Evolutionary conservation across 1,140 invertebrate genomes (phyloP), one percentile per base, ranked within the genome.

Genomic region (Leptopilina clavipes): DNA sequence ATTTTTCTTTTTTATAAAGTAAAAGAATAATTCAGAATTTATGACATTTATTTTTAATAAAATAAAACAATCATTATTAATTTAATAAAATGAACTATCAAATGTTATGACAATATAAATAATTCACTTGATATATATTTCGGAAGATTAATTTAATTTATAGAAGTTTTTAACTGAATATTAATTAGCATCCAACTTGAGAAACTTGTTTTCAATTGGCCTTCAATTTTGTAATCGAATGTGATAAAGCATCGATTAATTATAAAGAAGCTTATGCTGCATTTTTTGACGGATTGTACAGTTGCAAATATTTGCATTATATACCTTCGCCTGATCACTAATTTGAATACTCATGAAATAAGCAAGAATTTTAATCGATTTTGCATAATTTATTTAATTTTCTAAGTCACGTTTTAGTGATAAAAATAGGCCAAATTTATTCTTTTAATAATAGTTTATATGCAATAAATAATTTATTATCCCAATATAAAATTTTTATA

Each of bases 231-330:
- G 12, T 65, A 65, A 65, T 14, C 22, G 25, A 65, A 65, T 65
- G 25, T 65, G 22, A 65, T 65, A 65, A 25, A 65, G 19, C 59
- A 37, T 25, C 14, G 22, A 37, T 31, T 65, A 31, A 65, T 65
- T 65, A 65, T 65, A 65, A 65, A 65, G 12, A 31, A 65, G 59
- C 59, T 65, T 65, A 65, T 65, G 25, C 22, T 31, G 59, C 59
- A 65, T 22, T 31, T n/a, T 65, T 65, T 37, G 59, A 37, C 12
- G 12, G 22, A 65, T 65, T 31, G 11, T 65, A 31, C 22, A n/a
- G 11, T 65, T n/a, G 59, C 59, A 65, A 65, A 65, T 65, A 65
- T 65, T 65, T 65, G 59, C 59, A 65, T 31, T 65, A 12, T 59
- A 52, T 52, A 52, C 11, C 59, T 65, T 14, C 12, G 59, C 14